Percentiles rank a stretch among this genome's conserved stretches.
Conservation (phyloP, 1,140 invertebrate species). For the Eriocheir sinensis region DNA sequence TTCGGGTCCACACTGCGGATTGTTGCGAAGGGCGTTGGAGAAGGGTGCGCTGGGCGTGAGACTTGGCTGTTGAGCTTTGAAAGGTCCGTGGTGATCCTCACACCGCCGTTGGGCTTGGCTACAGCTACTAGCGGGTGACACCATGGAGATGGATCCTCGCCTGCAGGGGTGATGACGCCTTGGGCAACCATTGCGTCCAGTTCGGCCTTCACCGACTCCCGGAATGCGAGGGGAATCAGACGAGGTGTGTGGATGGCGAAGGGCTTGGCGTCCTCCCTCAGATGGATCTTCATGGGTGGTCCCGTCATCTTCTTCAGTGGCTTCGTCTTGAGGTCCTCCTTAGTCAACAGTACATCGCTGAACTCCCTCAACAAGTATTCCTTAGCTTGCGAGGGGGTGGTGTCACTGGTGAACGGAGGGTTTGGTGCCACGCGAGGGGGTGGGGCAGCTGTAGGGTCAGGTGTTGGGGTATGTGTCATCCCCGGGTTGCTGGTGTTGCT, state of each 20-base stretch:
- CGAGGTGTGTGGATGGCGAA: constrained; percentile 55
- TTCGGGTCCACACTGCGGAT: constrained; percentile 59
- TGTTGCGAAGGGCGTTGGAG: constrained; percentile 41
- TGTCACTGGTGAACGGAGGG: too few species aligned
- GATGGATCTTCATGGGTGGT: constrained; percentile 49
- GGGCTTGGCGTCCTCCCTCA: constrained; percentile 25
- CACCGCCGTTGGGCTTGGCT: constrained; percentile 39
- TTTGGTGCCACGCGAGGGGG: background rate
- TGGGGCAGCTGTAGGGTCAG: background rate
- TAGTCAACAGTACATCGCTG: background rate
- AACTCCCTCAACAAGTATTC: too few species aligned
- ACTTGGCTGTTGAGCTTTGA: constrained; percentile 58
- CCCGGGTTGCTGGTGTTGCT: background rate
- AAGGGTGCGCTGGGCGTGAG: constrained; percentile 51
- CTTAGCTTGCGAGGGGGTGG: too few species aligned
- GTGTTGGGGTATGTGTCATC: background rate
- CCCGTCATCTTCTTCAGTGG: constrained; percentile 28
- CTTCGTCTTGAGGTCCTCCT: constrained; percentile 24
- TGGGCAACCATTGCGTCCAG: constrained; percentile 54
- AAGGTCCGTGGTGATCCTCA: constrained; percentile 61
- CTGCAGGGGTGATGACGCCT: constrained; percentile 51
- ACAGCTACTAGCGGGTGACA: constrained; percentile 66
- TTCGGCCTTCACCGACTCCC: constrained; percentile 31
- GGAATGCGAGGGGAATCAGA: constrained; percentile 43
- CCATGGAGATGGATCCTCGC: constrained; percentile 63